These are phyloP conservation scores for Drosophila kepulauana DNA, from an alignment of 1,140 invertebrate species.

Conservation along the genomic window DNA sequence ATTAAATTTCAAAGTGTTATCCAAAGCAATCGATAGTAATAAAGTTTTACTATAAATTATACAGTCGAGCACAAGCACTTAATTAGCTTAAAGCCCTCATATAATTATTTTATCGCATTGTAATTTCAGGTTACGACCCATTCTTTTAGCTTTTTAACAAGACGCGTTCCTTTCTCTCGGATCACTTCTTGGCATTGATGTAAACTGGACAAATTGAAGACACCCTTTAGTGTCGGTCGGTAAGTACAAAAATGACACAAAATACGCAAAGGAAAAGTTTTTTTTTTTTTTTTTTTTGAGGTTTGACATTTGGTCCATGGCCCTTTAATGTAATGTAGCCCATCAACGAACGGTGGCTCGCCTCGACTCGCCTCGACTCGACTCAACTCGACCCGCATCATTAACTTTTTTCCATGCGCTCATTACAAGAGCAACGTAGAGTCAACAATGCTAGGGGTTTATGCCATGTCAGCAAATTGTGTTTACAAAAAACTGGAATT, in stretches of 20 bases:
- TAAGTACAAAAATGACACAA: slow-evolving; percentile 53
- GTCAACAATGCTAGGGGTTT: slow-evolving; percentile 36
- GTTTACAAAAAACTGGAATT: not conserved
- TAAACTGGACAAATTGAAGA: slow-evolving; percentile 3
- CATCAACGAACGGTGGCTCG: slow-evolving; percentile 44
- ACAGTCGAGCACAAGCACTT: not conserved
- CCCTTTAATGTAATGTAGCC: slow-evolving; percentile 68
- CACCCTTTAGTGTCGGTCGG: slow-evolving; percentile 9
- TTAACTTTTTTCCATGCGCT: slow-evolving; percentile 68
- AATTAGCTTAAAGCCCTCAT: not conserved
- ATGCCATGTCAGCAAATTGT: slow-evolving; percentile 34
- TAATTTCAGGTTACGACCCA: not conserved
- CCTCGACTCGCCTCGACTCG: not conserved
- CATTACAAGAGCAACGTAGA: slow-evolving; percentile 47
- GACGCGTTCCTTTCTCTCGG: not conserved
- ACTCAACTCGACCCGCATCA: slow-evolving; percentile 65
- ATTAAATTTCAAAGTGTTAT: not conserved
- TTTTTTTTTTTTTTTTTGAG: slow-evolving; percentile 42
- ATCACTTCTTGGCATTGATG: not conserved
- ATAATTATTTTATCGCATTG: not conserved
- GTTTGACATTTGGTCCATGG: slow-evolving; percentile 77
- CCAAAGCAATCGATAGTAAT: not conserved
- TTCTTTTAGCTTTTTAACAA: not conserved
- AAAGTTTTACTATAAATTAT: not conserved
- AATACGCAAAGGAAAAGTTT: slow-evolving; percentile 41